These are phyloP conservation scores for Sorex maritimensis DNA, from an alignment of 2,797 vertebrate species.

Conservation along the genomic window DNA sequence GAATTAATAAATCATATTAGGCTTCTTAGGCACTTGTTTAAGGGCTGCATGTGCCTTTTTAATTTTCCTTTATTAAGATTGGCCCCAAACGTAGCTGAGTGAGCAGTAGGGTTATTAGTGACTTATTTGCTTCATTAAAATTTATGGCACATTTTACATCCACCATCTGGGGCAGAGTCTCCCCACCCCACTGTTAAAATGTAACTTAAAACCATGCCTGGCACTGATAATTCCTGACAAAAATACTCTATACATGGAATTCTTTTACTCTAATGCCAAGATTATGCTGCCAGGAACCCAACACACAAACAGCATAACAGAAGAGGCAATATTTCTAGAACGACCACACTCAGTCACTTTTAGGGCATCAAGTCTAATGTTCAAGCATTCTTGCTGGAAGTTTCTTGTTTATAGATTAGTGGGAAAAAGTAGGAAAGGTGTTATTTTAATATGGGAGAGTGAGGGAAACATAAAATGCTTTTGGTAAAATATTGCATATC, in stretches of 20 bases:
- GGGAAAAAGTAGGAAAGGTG: not conserved
- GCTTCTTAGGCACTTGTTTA: slow-evolving; percentile 88
- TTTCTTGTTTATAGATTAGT: slow-evolving; percentile 61
- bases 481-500: slow-evolving; percentile 13
- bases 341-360: slow-evolving; percentile 31
- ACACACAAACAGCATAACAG: slow-evolving; percentile 73
- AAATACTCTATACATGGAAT: slow-evolving; percentile 82
- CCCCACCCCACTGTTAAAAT: slow-evolving; percentile 85
- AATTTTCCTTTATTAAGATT: slow-evolving; percentile 91
- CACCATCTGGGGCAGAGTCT: slow-evolving; percentile 89
- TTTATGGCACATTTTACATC: slow-evolving; percentile 89
- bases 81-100: slow-evolving; percentile 85
- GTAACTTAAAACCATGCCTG: slow-evolving; percentile 86
- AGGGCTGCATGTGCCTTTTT: slow-evolving; percentile 88
- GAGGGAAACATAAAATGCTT: slow-evolving; percentile 20
- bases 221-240: slow-evolving; percentile 80
- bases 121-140: slow-evolving; percentile 91
- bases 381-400: slow-evolving; percentile 77
- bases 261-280: slow-evolving; percentile 84
- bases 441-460: slow-evolving; percentile 70
- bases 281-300: slow-evolving; percentile 68
- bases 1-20: slow-evolving; percentile 90
- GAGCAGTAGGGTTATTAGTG: slow-evolving; percentile 89
- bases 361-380: slow-evolving; percentile 74
- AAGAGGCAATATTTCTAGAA: slow-evolving; percentile 73